Evolutionary conservation across 92 coral and sea anemone genomes (phyloP).

Genomic region (Parazoanthus swiftii): DNA sequence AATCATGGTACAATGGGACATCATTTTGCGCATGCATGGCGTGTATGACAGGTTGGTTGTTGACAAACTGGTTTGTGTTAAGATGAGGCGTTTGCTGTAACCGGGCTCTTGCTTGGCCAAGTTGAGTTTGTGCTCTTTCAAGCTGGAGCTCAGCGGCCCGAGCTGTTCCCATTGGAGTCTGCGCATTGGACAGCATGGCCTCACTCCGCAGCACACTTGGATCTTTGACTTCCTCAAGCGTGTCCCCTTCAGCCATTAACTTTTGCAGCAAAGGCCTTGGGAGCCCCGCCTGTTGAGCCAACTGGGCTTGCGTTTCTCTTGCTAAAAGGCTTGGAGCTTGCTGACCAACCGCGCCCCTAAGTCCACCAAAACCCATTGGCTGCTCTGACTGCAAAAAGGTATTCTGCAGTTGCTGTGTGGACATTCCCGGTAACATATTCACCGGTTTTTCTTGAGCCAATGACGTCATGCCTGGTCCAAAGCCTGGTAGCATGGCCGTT

Average conservation of each 20-base stretch:
- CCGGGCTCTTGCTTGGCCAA: constrained; percentile 22
- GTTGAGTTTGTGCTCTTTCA: constrained; percentile 29
- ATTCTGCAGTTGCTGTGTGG: constrained; percentile 20
- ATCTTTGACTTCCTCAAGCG: constrained; percentile 32
- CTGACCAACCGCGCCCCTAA: neutral
- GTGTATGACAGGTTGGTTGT: constrained; percentile 8
- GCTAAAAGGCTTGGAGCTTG: constrained; percentile 18
- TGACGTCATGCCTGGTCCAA: constrained; percentile 28
- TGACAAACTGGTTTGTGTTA: neutral
- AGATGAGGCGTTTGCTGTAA: constrained; percentile 17
- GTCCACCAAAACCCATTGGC: constrained; percentile 17
- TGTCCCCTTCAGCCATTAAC: constrained; percentile 43
- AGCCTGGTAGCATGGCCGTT: constrained; percentile 17
- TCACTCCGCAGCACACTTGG: neutral
- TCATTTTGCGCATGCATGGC: constrained; percentile 14
- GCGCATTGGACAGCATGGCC: constrained; percentile 15
- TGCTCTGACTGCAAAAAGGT: neutral
- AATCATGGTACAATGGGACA: constrained; percentile 5
- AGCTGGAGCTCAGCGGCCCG: constrained; percentile 25
- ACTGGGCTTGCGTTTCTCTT: constrained; percentile 2
- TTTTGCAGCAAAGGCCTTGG: constrained; percentile 33
- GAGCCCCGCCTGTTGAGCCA: constrained; percentile 34
- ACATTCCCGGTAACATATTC: constrained; percentile 18
- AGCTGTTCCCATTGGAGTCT: constrained; percentile 11
- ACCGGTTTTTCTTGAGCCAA: constrained; percentile 8